Conservation (phyloP, 2,888 invertebrate genomes). For the Leptinotarsa rubiginosa region DNA sequence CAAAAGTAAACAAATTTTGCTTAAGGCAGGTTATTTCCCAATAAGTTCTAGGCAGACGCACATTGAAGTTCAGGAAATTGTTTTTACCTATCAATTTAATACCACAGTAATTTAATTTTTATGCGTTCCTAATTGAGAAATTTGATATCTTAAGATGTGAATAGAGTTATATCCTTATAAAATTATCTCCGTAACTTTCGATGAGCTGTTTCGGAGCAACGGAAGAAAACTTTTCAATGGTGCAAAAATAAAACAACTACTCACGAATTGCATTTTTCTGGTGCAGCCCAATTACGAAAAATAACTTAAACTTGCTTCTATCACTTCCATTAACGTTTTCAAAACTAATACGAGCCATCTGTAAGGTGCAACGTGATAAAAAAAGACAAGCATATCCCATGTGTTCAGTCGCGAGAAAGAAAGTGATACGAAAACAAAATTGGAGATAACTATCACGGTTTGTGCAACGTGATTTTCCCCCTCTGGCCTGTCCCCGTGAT, state of each 20-base stretch:
- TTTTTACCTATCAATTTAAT: too few relatives aligned
- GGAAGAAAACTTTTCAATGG: too few relatives aligned
- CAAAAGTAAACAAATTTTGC: too few relatives aligned
- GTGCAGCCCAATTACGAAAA: neutral
- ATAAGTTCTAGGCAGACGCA: too few relatives aligned
- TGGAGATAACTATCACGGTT: conserved; percentile 2
- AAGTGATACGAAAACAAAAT: neutral
- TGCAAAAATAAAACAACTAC: neutral
- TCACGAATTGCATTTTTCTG: neutral
- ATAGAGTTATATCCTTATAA: too few relatives aligned
- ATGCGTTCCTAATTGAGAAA: too few relatives aligned
- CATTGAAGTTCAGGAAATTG: too few relatives aligned
- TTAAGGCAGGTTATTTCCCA: too few relatives aligned
- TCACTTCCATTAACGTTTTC: neutral
- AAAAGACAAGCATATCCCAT: neutral
- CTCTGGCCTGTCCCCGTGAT: neutral
- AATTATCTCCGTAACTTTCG: too few relatives aligned
- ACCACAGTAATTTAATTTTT: too few relatives aligned
- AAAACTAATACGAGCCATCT: conserved; percentile 10
- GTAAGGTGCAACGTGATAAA: conserved; percentile 11
- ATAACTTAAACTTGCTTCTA: neutral
- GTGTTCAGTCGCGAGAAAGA: neutral
- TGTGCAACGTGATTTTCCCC: conserved; percentile 18
- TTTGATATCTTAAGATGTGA: too few relatives aligned
- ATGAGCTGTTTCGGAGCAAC: too few relatives aligned